Evolutionary conservation across 2,888 invertebrate genomes (phyloP), one percentile per base, ranked within the genome.

Genomic region (Ellobium chinense): DNA sequence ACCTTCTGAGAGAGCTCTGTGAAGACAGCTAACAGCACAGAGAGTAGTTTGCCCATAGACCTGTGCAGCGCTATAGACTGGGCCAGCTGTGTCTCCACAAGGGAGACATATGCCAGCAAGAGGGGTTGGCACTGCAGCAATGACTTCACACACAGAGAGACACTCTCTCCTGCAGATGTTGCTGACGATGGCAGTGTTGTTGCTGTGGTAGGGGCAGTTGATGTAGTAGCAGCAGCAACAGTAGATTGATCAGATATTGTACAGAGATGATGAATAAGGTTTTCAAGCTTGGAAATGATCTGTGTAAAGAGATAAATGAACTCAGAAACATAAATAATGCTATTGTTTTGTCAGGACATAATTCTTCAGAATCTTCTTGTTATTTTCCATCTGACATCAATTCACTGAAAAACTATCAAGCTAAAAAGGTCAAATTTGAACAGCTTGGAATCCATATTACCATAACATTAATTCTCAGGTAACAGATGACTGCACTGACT

Each of bases 21-120:
- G 92, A 98, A 99, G 21, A 98, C 95, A 82, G 96, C 96, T 76
- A 97, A 92, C 78, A 98, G 94, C 3, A 97, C 95, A 0, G 97
- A 96, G 9, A 96, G 94, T 94, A 98, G 95, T 94, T 98, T 98
- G 86, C 96, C 95, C 0, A 96, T 95, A 0, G 96, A 94, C 87
- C 97, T 95, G 89, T 97, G 96, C 0, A 96, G 95, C 0, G 96
- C 95, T 2, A 97, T 94, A 91, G 96, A 95, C 87, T 97, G 96
- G 0, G 96, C 95, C 5, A 98, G 92, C 88, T 96, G 96, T 91
- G 95, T 97, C 91, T 97, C 96, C 1, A 95, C 95, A 69, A 97
- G 94, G 29, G 96, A 91, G 68, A 95, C 93, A 72, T 96, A 96
- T 93, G 98, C 97, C 80, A 96, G 95, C 77, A 98, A 92, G 37